Base-by-base conservation (phyloP, 2,797 vertebrate genomes). In the Syndactyla subalaris region DNA sequence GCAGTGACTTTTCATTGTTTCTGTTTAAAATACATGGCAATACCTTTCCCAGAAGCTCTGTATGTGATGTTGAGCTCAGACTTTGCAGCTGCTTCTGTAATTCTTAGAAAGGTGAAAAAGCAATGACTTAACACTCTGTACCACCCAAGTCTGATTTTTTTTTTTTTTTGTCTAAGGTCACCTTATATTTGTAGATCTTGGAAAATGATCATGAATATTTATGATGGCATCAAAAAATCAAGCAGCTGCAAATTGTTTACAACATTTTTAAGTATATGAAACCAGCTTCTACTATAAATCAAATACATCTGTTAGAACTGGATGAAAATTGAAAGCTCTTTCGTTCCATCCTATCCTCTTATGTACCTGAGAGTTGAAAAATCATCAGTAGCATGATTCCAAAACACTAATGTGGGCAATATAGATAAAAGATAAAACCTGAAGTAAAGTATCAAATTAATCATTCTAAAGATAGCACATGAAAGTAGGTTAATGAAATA, bases 201-300 rank as follows among this genome's bases (percentile, higher is more conserved):
- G 83, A 81, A 93, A 96, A 96, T 85, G 36, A 71, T 89, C 41
- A 82, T 96, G 92, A 97, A 95, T 97, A 96, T 97, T 96, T 95
- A 89, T 94, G 68, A 96, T 92, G 77, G 81, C 80, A 96, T 96
- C 84, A 96, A 97, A 96, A 97, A 97, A 89, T 78, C 93, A 95
- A 97, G 85, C 91, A 91, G 90, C 94, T 96, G 57, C 70, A 96
- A 97, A 92, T 89, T 95, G 91, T 89, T 97, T 84, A 91, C 95
- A 93, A 93, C 72, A 95, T 78, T 96, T 95, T 97, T 88, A 96
- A 97, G 96, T 90, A 63, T 51, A 92, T 80, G 72, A 97, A 97
- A 91, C 57, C 24, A n/a, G 58, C 73, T 93, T 96, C 77, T 45
- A 77, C 62, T 87, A 38, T 93, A 97, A 96, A 96, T 87, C 63